Evolutionary conservation across 2,888 invertebrate genomes (phyloP).

Genomic region (Drosophila cracens): DNA sequence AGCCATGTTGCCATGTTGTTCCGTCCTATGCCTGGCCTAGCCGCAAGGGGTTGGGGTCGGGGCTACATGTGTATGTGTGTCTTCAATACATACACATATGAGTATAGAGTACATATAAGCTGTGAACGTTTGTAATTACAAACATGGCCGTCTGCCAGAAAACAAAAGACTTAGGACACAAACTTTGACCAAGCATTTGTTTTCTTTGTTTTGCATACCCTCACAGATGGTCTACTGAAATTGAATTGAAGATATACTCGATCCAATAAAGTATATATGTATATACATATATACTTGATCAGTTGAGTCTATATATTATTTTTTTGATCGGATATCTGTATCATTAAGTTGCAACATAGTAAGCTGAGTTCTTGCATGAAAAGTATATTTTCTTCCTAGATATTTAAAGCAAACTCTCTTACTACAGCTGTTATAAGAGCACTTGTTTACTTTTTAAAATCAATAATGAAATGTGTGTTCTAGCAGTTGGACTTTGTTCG

Average conservation of each 20-base stretch:
- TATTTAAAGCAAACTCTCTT: not conserved
- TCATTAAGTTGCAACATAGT: not conserved
- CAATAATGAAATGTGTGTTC: not conserved
- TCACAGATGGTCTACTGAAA: not conserved
- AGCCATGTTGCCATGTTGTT: constrained; percentile 61
- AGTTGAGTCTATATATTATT: not conserved
- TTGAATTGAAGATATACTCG: not conserved
- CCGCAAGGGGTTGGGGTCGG: constrained; percentile 30
- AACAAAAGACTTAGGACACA: constrained; percentile 61
- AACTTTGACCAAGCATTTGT: constrained; percentile 40
- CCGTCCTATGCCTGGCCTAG: constrained; percentile 3
- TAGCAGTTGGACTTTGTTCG: not conserved
- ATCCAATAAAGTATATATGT: no score
- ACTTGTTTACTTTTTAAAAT: not conserved
- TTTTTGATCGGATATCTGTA: not conserved
- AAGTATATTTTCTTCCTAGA: not conserved
- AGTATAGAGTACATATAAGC: constrained; percentile 36
- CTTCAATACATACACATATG: not conserved
- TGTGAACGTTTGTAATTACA: constrained; percentile 63
- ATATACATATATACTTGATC: not conserved
- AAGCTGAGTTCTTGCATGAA: not conserved
- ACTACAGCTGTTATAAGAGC: not conserved
- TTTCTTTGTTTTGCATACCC: not conserved
- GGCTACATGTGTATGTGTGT: constrained; percentile 7
- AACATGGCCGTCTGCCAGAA: constrained; percentile 49